Evolutionary conservation across 2,113 vertebrate species (phyloP).

Genomic region (Chaetops frenatus): DNA sequence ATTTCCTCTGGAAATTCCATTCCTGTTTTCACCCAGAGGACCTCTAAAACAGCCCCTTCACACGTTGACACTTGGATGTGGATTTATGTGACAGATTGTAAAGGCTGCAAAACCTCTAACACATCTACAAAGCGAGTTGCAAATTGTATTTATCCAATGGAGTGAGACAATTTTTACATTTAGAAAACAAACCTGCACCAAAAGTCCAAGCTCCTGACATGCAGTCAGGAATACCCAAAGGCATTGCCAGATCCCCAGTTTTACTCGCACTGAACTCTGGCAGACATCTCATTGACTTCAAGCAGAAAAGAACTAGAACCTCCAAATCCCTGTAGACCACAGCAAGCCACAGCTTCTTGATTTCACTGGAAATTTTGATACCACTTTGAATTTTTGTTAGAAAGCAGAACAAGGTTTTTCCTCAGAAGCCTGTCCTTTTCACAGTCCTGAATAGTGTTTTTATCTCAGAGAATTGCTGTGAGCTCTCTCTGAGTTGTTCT

Average conservation of each 20-base stretch:
- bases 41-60: not conserved
- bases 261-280: not conserved
- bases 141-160: not conserved
- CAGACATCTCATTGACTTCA: not conserved
- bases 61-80: not conserved
- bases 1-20: not conserved
- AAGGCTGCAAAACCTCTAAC: not conserved
- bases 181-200: not conserved
- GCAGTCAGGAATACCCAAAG: not conserved
- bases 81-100: conserved; percentile 18
- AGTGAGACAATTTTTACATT: not conserved
- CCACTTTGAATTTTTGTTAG: not conserved
- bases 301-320: not conserved
- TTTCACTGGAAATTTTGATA: not conserved
- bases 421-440: not conserved
- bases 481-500: not conserved
- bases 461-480: not conserved
- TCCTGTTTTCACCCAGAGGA: not conserved
- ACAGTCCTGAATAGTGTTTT: not conserved
- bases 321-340: not conserved
- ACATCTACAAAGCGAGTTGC: not conserved
- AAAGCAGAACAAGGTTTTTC: not conserved
- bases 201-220: not conserved
- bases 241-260: not conserved
- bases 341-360: not conserved